These are phyloP conservation scores for Baronia brevicornis DNA, from an alignment of 2,888 invertebrate species.

Conservation along the genomic window DNA sequence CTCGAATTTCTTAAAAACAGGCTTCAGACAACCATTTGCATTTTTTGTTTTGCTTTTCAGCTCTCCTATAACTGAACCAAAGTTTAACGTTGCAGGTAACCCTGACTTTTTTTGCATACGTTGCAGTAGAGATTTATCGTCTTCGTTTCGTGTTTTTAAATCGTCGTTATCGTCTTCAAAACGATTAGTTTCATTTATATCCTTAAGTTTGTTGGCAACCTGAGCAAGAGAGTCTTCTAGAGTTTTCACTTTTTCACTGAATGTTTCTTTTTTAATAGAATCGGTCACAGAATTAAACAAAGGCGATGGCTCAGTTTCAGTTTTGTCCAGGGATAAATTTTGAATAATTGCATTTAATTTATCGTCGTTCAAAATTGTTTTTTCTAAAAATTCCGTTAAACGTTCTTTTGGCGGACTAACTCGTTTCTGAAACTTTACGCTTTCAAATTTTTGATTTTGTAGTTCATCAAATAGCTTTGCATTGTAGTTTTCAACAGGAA, in stretches of 20 bases:
- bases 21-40: constrained; percentile 51
- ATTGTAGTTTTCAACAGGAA: constrained; percentile 26
- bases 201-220: constrained; percentile 40
- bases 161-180: constrained; percentile 14
- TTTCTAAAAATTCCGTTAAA: constrained; percentile 60
- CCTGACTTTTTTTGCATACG: too few species aligned
- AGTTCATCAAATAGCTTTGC: constrained; percentile 21
- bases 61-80: constrained; percentile 66
- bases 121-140: constrained; percentile 18
- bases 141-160: constrained; percentile 13
- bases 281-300: constrained; percentile 24
- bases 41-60: constrained; percentile 60
- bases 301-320: constrained; percentile 28
- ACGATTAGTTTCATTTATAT: constrained; percentile 28
- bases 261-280: constrained; percentile 24
- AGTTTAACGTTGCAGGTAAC: constrained; percentile 54
- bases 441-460: constrained; percentile 28
- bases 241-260: constrained; percentile 37
- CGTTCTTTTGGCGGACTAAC: constrained; percentile 65
- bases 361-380: constrained; percentile 61
- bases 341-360: constrained; percentile 65
- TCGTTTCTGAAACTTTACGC: constrained; percentile 30
- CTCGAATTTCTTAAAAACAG: constrained; percentile 65
- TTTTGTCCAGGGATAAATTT: constrained; percentile 55
- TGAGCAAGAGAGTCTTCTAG: constrained; percentile 41